Percentiles rank a stretch among this genome's conserved stretches.
phyloP scores from a whole-genome alignment of 2,113 vertebrate genomes.

The Sitta europaea region DNA sequence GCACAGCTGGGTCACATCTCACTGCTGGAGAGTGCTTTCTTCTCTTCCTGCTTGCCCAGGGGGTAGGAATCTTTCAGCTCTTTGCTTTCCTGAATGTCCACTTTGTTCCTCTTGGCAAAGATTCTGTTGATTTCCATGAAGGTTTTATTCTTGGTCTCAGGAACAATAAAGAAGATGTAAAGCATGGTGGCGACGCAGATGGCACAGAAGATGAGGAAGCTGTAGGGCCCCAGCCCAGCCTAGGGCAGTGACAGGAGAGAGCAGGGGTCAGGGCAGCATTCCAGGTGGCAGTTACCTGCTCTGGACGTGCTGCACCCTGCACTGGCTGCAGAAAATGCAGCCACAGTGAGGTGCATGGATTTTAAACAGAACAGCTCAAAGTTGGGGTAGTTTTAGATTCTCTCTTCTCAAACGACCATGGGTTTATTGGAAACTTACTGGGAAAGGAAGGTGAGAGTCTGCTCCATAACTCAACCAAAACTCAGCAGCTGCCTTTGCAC shows the following conservation, averaged over 20 bases:
- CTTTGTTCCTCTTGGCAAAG: conserved; percentile 85
- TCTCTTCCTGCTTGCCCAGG: not conserved
- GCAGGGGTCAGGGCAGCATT: not conserved
- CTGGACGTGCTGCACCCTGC: not conserved
- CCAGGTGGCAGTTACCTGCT: not conserved
- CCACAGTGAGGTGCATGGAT: not conserved
- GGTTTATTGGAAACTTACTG: not conserved
- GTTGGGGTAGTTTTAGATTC: not conserved
- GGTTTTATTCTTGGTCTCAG: conserved; percentile 90
- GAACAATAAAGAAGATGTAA: conserved; percentile 84
- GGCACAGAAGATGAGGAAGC: conserved; percentile 85
- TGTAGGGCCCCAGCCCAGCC: conserved; percentile 83
- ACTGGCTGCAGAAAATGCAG: not conserved
- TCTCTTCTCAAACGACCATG: not conserved
- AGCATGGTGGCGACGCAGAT: conserved; percentile 81
- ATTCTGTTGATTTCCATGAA: conserved; percentile 89
- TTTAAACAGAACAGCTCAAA: accelerated
- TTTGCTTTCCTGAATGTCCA: not conserved
- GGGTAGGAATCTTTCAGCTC: not conserved
- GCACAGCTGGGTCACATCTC: not conserved
- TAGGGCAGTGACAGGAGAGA: not conserved
- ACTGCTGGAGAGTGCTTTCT: not conserved
- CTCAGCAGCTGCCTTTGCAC: not conserved
- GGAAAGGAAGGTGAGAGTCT: not conserved
- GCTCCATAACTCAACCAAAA: not conserved